Conservation (phyloP, 2,113 vertebrate genomes). For the Urocynchramus pylzowi region DNA sequence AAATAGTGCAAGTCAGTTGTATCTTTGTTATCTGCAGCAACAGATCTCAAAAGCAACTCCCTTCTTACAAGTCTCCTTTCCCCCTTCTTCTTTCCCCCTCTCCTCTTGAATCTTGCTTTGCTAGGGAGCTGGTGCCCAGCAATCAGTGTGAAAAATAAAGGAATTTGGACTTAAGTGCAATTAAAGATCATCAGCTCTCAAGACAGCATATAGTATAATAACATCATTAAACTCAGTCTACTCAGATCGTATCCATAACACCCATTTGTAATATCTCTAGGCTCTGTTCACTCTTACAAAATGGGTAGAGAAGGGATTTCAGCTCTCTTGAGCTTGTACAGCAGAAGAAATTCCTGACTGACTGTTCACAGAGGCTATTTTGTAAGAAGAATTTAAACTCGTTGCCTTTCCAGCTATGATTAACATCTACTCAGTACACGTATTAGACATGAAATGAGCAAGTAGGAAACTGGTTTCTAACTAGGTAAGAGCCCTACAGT, state of each 20-base stretch:
- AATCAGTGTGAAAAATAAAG: background rate
- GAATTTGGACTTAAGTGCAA: background rate
- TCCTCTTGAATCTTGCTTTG: background rate
- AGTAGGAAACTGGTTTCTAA: background rate
- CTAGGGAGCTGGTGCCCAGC: background rate
- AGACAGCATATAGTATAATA: background rate
- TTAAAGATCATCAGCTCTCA: background rate
- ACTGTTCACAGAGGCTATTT: background rate
- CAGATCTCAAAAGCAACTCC: background rate
- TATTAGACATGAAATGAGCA: background rate
- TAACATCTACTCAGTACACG: background rate
- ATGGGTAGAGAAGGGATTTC: background rate
- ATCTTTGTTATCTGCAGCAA: background rate
- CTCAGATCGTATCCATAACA: background rate
- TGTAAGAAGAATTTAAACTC: background rate
- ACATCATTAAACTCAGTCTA: rapidly evolving
- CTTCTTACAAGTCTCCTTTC: background rate
- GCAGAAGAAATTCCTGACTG: background rate
- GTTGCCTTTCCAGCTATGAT: background rate
- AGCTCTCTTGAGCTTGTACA: background rate
- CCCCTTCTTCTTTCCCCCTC: background rate
- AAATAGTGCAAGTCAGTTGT: background rate
- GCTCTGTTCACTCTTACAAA: background rate
- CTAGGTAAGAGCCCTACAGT: background rate
- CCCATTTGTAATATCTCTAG: background rate